Conservation (phyloP, 2,888 invertebrate genomes). For the Drosophila suboccidentalis region DNA sequence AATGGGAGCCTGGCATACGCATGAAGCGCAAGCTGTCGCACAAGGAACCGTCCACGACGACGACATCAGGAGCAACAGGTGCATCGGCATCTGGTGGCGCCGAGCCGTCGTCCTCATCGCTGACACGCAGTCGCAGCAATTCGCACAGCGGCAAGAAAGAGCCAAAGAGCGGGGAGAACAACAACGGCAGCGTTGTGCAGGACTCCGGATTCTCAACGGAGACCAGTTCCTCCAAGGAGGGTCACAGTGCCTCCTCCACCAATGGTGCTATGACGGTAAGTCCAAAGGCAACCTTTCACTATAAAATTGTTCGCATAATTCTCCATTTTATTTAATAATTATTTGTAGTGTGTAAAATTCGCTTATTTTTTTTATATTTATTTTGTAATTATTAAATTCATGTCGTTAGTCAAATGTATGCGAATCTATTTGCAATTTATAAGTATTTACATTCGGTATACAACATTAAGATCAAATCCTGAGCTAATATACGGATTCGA, state of each 20-base stretch:
- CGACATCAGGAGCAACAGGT: slow-evolving; percentile 62
- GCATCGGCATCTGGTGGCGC: slow-evolving; percentile 53
- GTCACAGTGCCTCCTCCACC: slow-evolving; percentile 90
- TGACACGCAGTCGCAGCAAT: slow-evolving; percentile 89
- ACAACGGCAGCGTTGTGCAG: slow-evolving; percentile 88
- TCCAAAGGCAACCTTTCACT: not conserved
- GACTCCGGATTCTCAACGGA: slow-evolving; percentile 97
- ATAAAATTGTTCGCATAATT: not conserved
- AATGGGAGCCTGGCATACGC: slow-evolving; percentile 94
- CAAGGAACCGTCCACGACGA: slow-evolving; percentile 82
- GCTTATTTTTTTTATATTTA: not conserved
- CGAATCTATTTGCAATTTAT: too few relatives aligned
- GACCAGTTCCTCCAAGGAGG: slow-evolving; percentile 93
- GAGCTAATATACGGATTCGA: too few relatives aligned
- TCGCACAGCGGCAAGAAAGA: slow-evolving; percentile 88
- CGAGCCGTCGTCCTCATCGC: slow-evolving; percentile 78
- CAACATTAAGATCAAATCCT: too few relatives aligned
- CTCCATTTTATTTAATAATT: too few relatives aligned
- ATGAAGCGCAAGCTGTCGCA: slow-evolving; percentile 88
- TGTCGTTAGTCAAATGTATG: too few relatives aligned
- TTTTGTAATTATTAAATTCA: too few relatives aligned
- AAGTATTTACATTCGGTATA: too few relatives aligned
- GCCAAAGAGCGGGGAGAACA: slow-evolving; percentile 88
- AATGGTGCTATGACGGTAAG: slow-evolving; percentile 86
- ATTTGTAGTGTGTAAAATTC: not conserved